Conservation (phyloP, 2,888 invertebrate species). For the Pristionchus entomophagus region DNA sequence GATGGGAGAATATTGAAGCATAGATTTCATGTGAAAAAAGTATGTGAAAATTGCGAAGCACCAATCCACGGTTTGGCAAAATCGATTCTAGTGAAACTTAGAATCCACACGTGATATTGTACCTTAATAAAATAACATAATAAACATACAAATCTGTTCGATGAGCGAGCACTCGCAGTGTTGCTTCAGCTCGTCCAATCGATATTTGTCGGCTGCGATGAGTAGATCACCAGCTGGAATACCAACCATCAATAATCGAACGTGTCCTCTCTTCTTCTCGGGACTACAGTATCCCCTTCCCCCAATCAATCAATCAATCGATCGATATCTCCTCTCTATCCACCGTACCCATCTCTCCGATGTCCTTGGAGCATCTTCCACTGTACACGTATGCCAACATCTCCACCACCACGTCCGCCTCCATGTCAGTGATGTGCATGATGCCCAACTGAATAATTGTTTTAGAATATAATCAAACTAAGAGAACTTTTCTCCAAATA, state of each 20-base stretch:
- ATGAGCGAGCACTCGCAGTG: slow-evolving; percentile 46
- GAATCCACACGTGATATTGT: not conserved
- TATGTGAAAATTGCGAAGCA: not conserved
- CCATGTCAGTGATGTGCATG: slow-evolving; percentile 73
- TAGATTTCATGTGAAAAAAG: not conserved
- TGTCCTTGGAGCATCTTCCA: slow-evolving; percentile 70
- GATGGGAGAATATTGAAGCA: not conserved
- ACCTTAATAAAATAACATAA: not conserved
- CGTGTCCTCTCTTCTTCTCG: too few species aligned
- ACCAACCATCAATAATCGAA: too few species aligned
- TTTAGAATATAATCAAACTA: too few species aligned
- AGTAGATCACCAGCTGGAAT: slow-evolving; percentile 68
- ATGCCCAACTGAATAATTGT: slow-evolving; percentile 51
- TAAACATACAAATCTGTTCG: slow-evolving; percentile 36
- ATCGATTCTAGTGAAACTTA: too few species aligned
- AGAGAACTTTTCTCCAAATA: too few species aligned
- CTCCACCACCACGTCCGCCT: slow-evolving; percentile 73
- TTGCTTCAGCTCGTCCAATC: slow-evolving; percentile 73
- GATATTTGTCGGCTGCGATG: slow-evolving; percentile 75
- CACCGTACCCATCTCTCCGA: slow-evolving; percentile 67
- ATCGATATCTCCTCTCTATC: not conserved
- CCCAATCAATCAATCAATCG: not conserved
- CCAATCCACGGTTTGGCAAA: too few species aligned
- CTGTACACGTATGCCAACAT: slow-evolving; percentile 75
- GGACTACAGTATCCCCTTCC: not conserved